phyloP scores from a whole-genome alignment of 2,797 vertebrate genomes.

The Echeneis naucrates region DNA sequence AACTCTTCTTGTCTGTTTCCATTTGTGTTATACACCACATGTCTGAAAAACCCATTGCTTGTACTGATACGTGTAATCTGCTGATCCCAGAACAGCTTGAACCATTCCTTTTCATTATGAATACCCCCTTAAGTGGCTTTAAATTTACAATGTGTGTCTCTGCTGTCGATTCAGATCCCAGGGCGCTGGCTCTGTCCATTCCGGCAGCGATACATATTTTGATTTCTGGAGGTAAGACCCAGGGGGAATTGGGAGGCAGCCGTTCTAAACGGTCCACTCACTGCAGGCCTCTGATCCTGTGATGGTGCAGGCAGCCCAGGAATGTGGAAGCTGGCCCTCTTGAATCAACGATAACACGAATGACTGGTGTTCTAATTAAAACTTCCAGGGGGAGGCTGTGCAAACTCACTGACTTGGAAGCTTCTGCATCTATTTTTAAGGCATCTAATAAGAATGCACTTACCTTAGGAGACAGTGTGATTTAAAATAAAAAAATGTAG shows the following conservation, averaged over 20 bases:
- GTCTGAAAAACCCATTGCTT: background rate
- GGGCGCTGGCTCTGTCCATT: background rate
- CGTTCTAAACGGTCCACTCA: slow-evolving; percentile 38
- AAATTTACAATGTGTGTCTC: slow-evolving; percentile 3
- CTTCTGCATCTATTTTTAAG: slow-evolving; percentile 79
- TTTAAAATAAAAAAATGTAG: slow-evolving; percentile 47
- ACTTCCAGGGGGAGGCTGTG: slow-evolving; percentile 77
- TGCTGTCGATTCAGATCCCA: background rate
- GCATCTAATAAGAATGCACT: slow-evolving; percentile 78
- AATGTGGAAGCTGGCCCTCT: slow-evolving; percentile 81
- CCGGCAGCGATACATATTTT: slow-evolving; percentile 10
- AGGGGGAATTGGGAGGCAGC: slow-evolving; percentile 30
- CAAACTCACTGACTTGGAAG: slow-evolving; percentile 73
- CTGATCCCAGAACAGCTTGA: background rate
- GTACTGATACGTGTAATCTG: background rate
- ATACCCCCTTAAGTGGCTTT: background rate
- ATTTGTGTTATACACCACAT: background rate
- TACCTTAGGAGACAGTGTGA: slow-evolving; percentile 64
- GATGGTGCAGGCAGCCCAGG: slow-evolving; percentile 80
- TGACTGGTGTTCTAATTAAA: slow-evolving; percentile 86
- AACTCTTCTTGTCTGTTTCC: background rate
- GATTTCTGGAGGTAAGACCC: slow-evolving; percentile 26
- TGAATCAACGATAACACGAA: slow-evolving; percentile 79
- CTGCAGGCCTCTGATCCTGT: slow-evolving; percentile 68
- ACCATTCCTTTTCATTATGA: slow-evolving; percentile 12